Conservation (phyloP, 2,888 invertebrate genomes). For the Slavum lentiscoides region DNA sequence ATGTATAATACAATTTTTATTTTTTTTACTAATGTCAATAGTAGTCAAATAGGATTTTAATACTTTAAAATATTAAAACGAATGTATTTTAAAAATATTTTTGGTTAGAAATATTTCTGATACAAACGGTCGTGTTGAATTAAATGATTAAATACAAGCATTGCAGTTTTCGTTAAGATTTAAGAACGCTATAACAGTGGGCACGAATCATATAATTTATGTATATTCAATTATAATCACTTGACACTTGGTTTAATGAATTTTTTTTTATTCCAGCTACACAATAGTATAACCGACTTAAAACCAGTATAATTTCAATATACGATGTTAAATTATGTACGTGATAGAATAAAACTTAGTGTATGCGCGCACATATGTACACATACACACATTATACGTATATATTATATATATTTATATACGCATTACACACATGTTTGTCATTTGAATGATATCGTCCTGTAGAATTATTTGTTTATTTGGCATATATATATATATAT, state of each 20-base stretch:
- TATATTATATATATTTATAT: too few species aligned
- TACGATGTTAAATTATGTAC: neutral
- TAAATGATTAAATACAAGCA: neutral
- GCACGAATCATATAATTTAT: neutral
- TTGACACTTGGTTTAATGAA: neutral
- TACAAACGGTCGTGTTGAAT: neutral
- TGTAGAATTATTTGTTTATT: constrained; percentile 2
- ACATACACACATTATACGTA: neutral
- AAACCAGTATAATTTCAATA: neutral
- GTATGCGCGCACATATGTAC: neutral
- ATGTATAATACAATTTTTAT: neutral
- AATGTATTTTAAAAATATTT: neutral
- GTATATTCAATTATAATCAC: neutral
- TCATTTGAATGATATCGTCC: constrained; percentile 6
- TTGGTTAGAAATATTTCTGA: neutral
- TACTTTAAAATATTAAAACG: neutral
- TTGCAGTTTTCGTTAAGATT: neutral
- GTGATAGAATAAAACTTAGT: neutral
- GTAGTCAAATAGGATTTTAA: neutral
- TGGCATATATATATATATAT: neutral
- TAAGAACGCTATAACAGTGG: too few species aligned
- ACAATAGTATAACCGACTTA: neutral
- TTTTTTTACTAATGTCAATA: neutral
- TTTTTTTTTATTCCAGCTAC: neutral
- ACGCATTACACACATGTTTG: neutral